Base-by-base conservation (phyloP, 2,797 vertebrate species). In the Hydrophis major region DNA sequence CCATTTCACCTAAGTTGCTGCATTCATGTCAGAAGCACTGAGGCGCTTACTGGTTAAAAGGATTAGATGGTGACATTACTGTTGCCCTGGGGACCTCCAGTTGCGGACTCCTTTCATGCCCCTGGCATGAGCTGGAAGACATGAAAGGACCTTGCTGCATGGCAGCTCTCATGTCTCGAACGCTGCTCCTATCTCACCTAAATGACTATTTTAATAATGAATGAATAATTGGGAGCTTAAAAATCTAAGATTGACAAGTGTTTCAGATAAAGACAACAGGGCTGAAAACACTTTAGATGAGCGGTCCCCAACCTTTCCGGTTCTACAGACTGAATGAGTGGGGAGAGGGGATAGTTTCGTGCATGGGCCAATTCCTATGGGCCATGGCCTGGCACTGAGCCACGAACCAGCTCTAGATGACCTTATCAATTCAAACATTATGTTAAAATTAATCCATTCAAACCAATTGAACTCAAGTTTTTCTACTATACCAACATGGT, bases 191-290 rank as follows among this genome's bases (percentile, higher is more conserved):
- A 32, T 32, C 66, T 69, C 63, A n/a, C 14, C 66, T 69, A 32
- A 69, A 28, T 69, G n/a, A 69, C n/a, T 69, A 7, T 27, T 55
- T 91, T 93, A 89, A 86, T 88, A 20, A 8, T 91, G 56, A 25
- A 28, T 89, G 18, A 28, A 55, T 22, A 90, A 91, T 78, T 86
- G 7, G 25, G 32, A 56, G 90, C 86, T 91, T 89, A 37, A 37
- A 93, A 61, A 88, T 86, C 66, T 28, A 55, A 78, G n/a, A 78
- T 61, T 90, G 92, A 61, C 90, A 89, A 91, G 16, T 61, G n/a
- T 86, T 91, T 91, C 42, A 32, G 61, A 28, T 32, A 22, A 20
- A 59, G 57, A 22, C 27, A 78, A 16, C 25, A 86, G 18, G 13
- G 37, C 20, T 83, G 87, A 60, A 92, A 92, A 89, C 32, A 5